Percentiles rank a stretch among this genome's conserved stretches.
Conservation (phyloP, 2,888 invertebrate species). For the Teleiodes luculella region DNA sequence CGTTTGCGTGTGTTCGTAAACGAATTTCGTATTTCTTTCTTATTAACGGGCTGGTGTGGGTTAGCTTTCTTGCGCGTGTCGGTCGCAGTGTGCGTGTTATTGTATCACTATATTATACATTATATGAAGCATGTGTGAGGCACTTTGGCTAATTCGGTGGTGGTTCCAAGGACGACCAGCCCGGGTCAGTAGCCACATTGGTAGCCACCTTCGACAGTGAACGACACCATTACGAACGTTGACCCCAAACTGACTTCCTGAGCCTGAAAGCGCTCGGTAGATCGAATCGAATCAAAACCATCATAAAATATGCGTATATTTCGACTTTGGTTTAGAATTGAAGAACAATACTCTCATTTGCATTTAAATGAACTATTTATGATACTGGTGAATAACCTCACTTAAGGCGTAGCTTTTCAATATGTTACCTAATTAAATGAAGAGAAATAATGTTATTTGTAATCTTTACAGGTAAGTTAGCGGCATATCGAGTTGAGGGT, state of each 20-base stretch:
- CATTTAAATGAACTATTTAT: conserved; percentile 53
- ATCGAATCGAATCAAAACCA: conserved; percentile 49
- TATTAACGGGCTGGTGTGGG: conserved; percentile 35
- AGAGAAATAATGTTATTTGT: not conserved
- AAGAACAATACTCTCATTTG: conserved; percentile 56
- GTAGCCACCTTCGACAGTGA: conserved; percentile 70
- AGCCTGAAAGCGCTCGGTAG: conserved; percentile 47
- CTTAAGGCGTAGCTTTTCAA: conserved; percentile 25
- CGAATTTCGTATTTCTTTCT: conserved; percentile 27
- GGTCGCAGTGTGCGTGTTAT: conserved; percentile 39
- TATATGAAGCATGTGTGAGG: conserved; percentile 38
- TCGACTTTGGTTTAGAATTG: conserved; percentile 54
- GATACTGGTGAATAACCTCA: conserved; percentile 41
- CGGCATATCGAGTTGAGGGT: conserved; percentile 49
- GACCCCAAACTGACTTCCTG: conserved; percentile 67
- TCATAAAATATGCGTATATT: conserved; percentile 48
- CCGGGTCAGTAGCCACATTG: conserved; percentile 71
- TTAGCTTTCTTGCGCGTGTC: conserved; percentile 37
- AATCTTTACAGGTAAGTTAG: conserved; percentile 36
- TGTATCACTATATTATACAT: conserved; percentile 22
- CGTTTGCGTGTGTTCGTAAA: conserved; percentile 36
- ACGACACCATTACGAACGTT: conserved; percentile 72
- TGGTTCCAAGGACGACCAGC: conserved; percentile 70
- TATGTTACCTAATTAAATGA: not conserved
- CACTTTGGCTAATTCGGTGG: conserved; percentile 63